phyloP scores from a whole-genome alignment of 1,140 invertebrate genomes.

The Plectrocnemia conspersa region DNA sequence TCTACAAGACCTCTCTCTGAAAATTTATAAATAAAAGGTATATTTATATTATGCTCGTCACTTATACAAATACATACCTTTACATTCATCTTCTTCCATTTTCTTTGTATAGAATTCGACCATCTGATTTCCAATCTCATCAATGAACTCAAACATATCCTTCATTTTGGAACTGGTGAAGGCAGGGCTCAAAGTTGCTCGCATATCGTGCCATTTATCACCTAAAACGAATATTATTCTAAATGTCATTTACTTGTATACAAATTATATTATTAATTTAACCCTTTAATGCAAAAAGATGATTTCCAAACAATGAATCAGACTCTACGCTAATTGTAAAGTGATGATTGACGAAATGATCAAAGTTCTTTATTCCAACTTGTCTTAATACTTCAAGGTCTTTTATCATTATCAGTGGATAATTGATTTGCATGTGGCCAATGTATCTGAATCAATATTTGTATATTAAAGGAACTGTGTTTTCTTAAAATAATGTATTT shows the following conservation, averaged over 20 bases:
- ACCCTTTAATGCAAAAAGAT: constrained; percentile 44
- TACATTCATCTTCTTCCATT: constrained; percentile 15
- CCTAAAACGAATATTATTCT: too few species aligned
- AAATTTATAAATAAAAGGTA: too few species aligned
- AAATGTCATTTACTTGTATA: too few species aligned
- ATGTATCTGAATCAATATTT: constrained; percentile 42
- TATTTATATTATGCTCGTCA: too few species aligned
- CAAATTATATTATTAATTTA: constrained; percentile 26
- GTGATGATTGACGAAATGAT: constrained; percentile 53
- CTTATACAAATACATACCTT: neutral
- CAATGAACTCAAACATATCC: constrained; percentile 46
- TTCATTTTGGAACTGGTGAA: constrained; percentile 52
- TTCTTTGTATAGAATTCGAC: constrained; percentile 25
- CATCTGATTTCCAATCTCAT: constrained; percentile 38
- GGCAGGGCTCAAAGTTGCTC: constrained; percentile 46
- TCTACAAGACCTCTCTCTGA: constrained; percentile 18
- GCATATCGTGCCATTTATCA: constrained; percentile 49
- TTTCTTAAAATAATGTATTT: too few species aligned
- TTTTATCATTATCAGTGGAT: constrained; percentile 48
- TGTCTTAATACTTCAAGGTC: constrained; percentile 54
- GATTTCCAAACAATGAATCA: constrained; percentile 49
- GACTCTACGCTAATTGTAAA: constrained; percentile 38
- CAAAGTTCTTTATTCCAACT: constrained; percentile 55
- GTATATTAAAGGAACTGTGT: too few species aligned
- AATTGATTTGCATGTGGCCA: constrained; percentile 46